Percentiles rank a stretch among this genome's conserved stretches.
Conservation (phyloP, 2,888 invertebrate species). For the Amblyjoppa fuscipennis region DNA sequence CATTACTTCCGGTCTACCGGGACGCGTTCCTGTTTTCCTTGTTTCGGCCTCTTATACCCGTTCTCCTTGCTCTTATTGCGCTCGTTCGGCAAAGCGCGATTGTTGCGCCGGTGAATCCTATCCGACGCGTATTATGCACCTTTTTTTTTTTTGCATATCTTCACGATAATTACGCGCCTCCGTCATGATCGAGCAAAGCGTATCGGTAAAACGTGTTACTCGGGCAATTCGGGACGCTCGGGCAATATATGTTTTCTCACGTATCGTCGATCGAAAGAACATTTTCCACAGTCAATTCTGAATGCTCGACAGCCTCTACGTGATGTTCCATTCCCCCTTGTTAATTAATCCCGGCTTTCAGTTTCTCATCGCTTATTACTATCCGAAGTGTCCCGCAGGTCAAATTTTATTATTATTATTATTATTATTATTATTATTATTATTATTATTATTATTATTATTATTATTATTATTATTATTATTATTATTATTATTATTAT, state of each 20-base stretch:
- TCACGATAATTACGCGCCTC: conserved; percentile 20
- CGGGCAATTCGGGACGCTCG: not conserved
- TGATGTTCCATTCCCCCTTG: not conserved
- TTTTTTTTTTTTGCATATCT: not conserved
- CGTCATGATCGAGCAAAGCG: conserved; percentile 9
- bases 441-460: no score
- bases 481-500: no score
- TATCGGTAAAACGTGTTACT: not conserved
- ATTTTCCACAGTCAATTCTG: not conserved
- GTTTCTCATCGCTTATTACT: not conserved
- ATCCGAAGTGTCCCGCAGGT: no score
- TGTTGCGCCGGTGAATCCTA: conserved; percentile 20
- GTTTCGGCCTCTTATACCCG: conserved; percentile 7
- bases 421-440: no score
- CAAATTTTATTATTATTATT: no score
- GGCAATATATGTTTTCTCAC: not conserved
- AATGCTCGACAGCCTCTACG: not conserved
- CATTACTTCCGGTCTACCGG: conserved; percentile 49
- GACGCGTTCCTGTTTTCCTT: conserved; percentile 23
- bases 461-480: no score
- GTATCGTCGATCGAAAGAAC: not conserved
- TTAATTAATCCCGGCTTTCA: not conserved
- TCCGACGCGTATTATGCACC: not conserved
- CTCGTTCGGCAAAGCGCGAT: not conserved
- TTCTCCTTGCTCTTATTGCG: not conserved